phyloP scores from a whole-genome alignment of 2,797 vertebrate genomes.

The Moxostoma hubbsi region DNA sequence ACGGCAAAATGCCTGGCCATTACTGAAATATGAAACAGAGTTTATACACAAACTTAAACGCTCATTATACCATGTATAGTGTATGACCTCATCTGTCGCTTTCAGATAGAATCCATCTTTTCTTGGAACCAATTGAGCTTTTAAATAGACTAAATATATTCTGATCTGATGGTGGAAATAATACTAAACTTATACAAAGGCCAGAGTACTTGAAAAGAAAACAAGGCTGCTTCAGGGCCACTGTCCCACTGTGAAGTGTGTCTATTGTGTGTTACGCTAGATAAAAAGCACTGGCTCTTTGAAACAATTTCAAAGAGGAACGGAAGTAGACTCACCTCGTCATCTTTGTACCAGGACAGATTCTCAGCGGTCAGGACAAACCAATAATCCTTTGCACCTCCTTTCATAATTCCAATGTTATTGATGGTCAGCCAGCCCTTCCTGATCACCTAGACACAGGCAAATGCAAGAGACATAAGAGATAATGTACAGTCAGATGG shows the following conservation, averaged over 20 bases:
- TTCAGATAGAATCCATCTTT: neutral
- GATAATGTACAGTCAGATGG: neutral
- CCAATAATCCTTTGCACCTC: slow-evolving; percentile 95
- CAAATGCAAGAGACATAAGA: neutral
- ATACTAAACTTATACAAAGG: slow-evolving; percentile 8
- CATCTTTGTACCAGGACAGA: slow-evolving; percentile 95
- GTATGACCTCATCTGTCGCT: slow-evolving; percentile 16
- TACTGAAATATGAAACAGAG: slow-evolving; percentile 30
- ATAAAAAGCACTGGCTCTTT: slow-evolving; percentile 1
- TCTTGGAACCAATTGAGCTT: neutral
- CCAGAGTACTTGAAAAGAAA: slow-evolving; percentile 10
- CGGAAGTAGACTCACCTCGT: slow-evolving; percentile 82
- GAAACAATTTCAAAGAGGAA: neutral
- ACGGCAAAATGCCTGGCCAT: neutral
- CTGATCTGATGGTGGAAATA: neutral
- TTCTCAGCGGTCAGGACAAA: slow-evolving; percentile 93
- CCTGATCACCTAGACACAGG: slow-evolving; percentile 84
- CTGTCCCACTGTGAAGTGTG: neutral
- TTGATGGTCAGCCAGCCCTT: slow-evolving; percentile 97
- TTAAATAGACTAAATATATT: slow-evolving; percentile 46
- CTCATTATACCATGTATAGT: slow-evolving; percentile 14
- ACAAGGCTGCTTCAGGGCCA: neutral
- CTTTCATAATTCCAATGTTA: slow-evolving; percentile 96
- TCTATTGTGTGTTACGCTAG: neutral
- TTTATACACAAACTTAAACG: neutral